Conservation (phyloP, 2,888 invertebrate species). For the Stenurella melanura region DNA sequence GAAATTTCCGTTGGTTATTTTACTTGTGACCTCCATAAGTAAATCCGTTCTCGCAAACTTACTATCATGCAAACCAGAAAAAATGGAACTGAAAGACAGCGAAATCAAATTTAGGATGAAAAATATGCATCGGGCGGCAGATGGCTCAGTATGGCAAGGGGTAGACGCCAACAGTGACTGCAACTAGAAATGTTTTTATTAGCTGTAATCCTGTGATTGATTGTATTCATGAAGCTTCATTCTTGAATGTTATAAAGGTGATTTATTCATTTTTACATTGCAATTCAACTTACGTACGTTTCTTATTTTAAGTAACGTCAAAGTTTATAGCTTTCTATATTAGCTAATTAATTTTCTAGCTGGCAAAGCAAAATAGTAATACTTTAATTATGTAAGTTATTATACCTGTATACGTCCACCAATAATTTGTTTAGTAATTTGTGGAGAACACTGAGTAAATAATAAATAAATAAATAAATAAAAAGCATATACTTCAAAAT, state of each 20-base stretch:
- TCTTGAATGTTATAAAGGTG: slow-evolving; percentile 48
- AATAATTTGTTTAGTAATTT: too few species aligned
- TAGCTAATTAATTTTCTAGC: background rate
- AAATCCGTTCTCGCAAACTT: slow-evolving; percentile 19
- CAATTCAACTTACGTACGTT: slow-evolving; percentile 18
- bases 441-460: too few species aligned
- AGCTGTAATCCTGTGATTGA: slow-evolving; percentile 74
- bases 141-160: slow-evolving; percentile 67
- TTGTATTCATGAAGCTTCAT: slow-evolving; percentile 68
- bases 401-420: too few species aligned
- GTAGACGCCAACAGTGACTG: slow-evolving; percentile 68
- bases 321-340: background rate
- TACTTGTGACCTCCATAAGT: slow-evolving; percentile 22
- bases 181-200: slow-evolving; percentile 74
- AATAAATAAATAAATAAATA: too few species aligned
- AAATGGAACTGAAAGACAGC: slow-evolving; percentile 60
- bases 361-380: background rate
- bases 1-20: background rate
- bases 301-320: background rate
- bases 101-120: slow-evolving; percentile 71
- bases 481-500: too few species aligned
- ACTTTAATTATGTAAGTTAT: too few species aligned
- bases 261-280: slow-evolving; percentile 46
- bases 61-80: slow-evolving; percentile 45
- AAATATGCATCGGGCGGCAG: slow-evolving; percentile 71